Evolutionary conservation across 2,113 vertebrate genomes (phyloP).

Genomic region (Mohoua ochrocephala): DNA sequence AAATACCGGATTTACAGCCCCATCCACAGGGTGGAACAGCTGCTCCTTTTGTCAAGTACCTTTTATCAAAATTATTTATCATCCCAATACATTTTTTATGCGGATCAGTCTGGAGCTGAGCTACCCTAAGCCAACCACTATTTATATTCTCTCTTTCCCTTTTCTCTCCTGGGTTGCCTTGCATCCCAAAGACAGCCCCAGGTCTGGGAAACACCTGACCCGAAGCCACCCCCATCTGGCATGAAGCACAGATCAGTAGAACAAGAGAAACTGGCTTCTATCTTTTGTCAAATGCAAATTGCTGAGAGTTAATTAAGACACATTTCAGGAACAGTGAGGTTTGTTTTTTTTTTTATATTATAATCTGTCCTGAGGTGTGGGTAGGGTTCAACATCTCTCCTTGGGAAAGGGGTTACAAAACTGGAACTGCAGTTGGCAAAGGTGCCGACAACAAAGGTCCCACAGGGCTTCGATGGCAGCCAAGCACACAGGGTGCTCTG

Average conservation of each 20-base stretch:
- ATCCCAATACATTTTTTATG: background rate
- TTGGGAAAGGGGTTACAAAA: background rate
- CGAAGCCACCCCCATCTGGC: constrained; percentile 5
- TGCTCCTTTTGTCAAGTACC: background rate
- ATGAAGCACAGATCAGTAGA: background rate
- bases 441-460: background rate
- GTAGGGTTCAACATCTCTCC: background rate
- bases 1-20: background rate
- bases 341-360: background rate
- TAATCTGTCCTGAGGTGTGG: constrained; percentile 20
- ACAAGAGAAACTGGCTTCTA: constrained; percentile 62
- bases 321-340: background rate
- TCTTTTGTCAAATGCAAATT: constrained; percentile 57
- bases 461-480: background rate
- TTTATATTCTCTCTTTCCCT: background rate
- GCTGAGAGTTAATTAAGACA: constrained; percentile 30
- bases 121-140: background rate
- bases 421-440: background rate
- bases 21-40: background rate
- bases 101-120: background rate
- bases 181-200: constrained; percentile 3
- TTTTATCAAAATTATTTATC: constrained; percentile 23
- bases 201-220: constrained; percentile 62
- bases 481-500: background rate
- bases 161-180: background rate